Evolutionary conservation across 2,113 vertebrate species (phyloP), one percentile per base, ranked within the genome.

Genomic region (Chamaea fasciata): DNA sequence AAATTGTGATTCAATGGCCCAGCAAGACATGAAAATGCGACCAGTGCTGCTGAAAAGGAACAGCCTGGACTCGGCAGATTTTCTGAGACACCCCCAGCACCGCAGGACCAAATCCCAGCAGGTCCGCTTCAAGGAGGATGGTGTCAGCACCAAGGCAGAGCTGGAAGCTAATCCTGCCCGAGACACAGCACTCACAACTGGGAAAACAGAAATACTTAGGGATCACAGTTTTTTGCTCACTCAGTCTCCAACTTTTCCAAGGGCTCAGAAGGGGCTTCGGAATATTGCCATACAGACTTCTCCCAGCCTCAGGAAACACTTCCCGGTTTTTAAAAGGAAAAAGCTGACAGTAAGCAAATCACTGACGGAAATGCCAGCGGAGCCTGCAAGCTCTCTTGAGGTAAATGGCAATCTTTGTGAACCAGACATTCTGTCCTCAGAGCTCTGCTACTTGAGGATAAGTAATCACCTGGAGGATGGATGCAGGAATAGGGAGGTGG

Each of bases 221-320:
- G 96, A 94, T 70, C 94, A 96, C 9, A 70, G 19, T 8, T 70
- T 92, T 77, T 95, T 97, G 26, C 71, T 97, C 23, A 80, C 96
- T 47, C 96, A 82, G 50, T 97, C 98, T 1, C 95, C 98, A 31
- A 88, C 95, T 91, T 97, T 97, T 53, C 91, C 97, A 50, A 95
- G 94, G 94, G 90, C 97, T 89, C 97, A 97, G 69, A 97, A 97
- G 71, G 97, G 96, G 64, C 97, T 97, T 90, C 97, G 80, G 78
- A 98, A 97, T 71, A 97, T 98, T 31, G 98, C 98, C 11, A 98
- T 98, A 94, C 98, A 98, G 92, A 98, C 98, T 28, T 98, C 98
- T 89, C 98, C 98, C 6, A 98, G 98, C 97, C 98, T 98, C 96
- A 98, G 98, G 96, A 98, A 98, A 94, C 97, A 98, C 46, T 98